Base-by-base conservation (phyloP, 1,140 invertebrate species). In the Brachystomella parvula region DNA sequence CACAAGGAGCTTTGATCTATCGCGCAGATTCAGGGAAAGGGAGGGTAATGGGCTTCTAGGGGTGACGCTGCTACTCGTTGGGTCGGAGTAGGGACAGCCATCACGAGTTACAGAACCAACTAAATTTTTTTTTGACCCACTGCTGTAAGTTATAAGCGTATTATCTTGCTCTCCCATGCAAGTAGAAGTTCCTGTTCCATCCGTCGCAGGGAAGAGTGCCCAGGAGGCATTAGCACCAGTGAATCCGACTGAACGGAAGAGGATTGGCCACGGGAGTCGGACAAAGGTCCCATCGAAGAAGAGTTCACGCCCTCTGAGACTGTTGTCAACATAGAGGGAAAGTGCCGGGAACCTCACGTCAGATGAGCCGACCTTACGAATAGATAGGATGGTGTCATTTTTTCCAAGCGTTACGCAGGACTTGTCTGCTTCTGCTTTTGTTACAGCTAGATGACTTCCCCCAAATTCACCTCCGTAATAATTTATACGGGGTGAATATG, bases 281-380 rank as follows among this genome's bases (percentile, higher is more conserved):
- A 60, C 30, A 30, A 31, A 32, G 12, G 58, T 60, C 6, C 58
- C 58, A 29, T 60, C 58, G 31, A 60, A 31, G 58, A 30, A 60
- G 9, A 60, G 21, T 60, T 60, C 58, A 9, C 33, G 3, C 30
- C 58, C 58, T 9, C 30, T 6, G 12, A 60, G 32, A 26, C 33
- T 60, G 19, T 31, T 9, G 29, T 60, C 30, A 19, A 30, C 33
- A 29, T 60, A 60, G 29, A 60, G 26, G 58, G 15, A 30, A 12
- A 60, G 15, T 3, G 29, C 58, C 6, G 58, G 58, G 9, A 31
- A 3, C 3, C 6, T 35, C 9, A 60, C 29, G 32, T 60, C 58
- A 3, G 12, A 12, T 6, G 15, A 30, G 3, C 58, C 58, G 9
- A 60, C 33, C 19, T 60, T 30, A 3, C 58, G 58, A 26, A 60